phyloP scores from a whole-genome alignment of 2,888 invertebrate genomes.

The Amiota mariae region DNA sequence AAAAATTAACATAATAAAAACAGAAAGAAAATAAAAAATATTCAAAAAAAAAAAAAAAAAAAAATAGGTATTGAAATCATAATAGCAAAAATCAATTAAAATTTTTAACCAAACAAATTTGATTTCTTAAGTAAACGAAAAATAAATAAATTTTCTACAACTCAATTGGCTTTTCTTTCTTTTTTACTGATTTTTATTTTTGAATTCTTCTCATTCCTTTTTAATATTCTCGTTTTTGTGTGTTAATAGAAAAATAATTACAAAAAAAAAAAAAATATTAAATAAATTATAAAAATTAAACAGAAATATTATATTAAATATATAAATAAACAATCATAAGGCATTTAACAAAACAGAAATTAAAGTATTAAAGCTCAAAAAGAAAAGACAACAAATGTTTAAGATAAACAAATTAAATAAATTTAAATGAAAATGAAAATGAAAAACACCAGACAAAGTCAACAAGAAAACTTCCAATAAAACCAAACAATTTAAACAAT shows the following conservation, averaged over 20 bases:
- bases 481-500: too few species aligned
- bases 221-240: too few species aligned
- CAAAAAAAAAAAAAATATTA: too few species aligned
- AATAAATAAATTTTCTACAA: background rate
- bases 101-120: background rate
- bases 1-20: background rate
- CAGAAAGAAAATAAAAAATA: slow-evolving; percentile 2
- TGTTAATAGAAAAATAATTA: too few species aligned
- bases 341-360: slow-evolving; percentile 5
- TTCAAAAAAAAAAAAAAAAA: slow-evolving; percentile 16
- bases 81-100: background rate
- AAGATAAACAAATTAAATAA: slow-evolving; percentile 28
- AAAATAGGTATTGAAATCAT: background rate
- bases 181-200: too few species aligned
- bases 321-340: slow-evolving; percentile 37
- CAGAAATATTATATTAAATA: background rate
- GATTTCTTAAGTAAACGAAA: slow-evolving; percentile 32
- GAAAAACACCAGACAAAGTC: too few species aligned
- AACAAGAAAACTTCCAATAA: too few species aligned
- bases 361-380: slow-evolving; percentile 58
- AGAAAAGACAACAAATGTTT: slow-evolving; percentile 12
- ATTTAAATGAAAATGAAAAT: slow-evolving; percentile 34
- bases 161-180: too few species aligned
- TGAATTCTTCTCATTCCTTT: too few species aligned
- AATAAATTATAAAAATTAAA: too few species aligned